These are phyloP conservation scores for Archivesica marissinica DNA, from an alignment of 1,140 invertebrate species.

Conservation along the genomic window DNA sequence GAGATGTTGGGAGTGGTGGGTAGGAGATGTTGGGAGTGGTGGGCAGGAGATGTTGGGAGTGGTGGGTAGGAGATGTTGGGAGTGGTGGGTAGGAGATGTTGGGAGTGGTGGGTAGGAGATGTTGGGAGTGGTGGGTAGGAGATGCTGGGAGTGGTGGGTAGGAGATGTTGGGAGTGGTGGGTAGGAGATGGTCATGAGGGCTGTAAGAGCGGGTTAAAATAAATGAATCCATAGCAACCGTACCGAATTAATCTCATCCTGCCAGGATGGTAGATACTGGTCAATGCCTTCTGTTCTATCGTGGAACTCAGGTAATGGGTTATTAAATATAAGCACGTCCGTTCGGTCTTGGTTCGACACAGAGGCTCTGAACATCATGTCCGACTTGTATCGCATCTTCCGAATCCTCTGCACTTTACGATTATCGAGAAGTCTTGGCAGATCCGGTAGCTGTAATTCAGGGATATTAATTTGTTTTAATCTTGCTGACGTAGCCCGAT, in stretches of 20 bases:
- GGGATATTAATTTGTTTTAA: too few species aligned
- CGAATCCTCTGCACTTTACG: conserved; percentile 20
- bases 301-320: conserved; percentile 74
- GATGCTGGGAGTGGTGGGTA: too few species aligned
- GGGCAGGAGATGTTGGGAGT: too few species aligned
- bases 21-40: too few species aligned
- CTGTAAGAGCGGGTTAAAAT: background rate
- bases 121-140: too few species aligned
- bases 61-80: too few species aligned
- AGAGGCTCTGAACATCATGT: conserved; percentile 80
- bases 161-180: too few species aligned
- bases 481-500: too few species aligned
- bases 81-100: too few species aligned
- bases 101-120: too few species aligned
- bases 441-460: conserved; percentile 46
- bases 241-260: conserved; percentile 52
- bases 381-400: conserved; percentile 72
- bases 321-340: conserved; percentile 76
- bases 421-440: conserved; percentile 54
- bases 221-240: too few species aligned
- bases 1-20: too few species aligned
- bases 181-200: background rate
- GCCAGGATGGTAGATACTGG: conserved; percentile 75
- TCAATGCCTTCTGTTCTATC: conserved; percentile 69
- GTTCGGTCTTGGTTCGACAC: conserved; percentile 76